Conservation (phyloP, 2,113 vertebrate genomes). For the Sus scrofa region DNA sequence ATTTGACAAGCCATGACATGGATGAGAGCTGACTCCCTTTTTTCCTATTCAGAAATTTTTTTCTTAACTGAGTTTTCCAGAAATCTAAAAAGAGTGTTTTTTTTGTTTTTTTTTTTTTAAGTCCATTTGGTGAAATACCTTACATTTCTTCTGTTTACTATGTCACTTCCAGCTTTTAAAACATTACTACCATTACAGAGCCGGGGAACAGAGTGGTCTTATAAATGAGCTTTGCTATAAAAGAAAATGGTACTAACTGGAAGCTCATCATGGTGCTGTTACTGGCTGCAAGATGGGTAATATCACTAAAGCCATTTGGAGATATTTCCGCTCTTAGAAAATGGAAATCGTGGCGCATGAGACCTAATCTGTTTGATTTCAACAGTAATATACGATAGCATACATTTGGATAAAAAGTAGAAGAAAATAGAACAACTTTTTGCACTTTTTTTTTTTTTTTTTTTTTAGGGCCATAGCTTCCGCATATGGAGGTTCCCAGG, state of each 20-base stretch:
- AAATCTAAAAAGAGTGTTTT: not conserved
- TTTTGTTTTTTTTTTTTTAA: not conserved
- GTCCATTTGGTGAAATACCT: conserved; percentile 53
- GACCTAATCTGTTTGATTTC: conserved; percentile 31
- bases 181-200: not conserved
- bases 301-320: conserved; percentile 8
- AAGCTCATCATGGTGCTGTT: not conserved
- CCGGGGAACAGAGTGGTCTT: not conserved
- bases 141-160: not conserved
- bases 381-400: not conserved
- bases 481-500: too few relatives aligned
- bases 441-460: not conserved
- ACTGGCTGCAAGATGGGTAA: not conserved
- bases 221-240: conserved; percentile 52
- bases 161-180: conserved; percentile 62
- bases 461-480: too few relatives aligned
- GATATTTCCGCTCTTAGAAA: conserved; percentile 23
- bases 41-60: conserved; percentile 18
- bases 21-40: conserved; percentile 18
- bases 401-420: conserved; percentile 5
- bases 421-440: not conserved
- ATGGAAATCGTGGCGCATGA: not conserved
- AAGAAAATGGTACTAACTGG: conserved; percentile 47
- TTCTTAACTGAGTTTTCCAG: conserved; percentile 65
- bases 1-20: not conserved